Conservation (phyloP, 1,140 invertebrate species). For the Orius insidiosus region DNA sequence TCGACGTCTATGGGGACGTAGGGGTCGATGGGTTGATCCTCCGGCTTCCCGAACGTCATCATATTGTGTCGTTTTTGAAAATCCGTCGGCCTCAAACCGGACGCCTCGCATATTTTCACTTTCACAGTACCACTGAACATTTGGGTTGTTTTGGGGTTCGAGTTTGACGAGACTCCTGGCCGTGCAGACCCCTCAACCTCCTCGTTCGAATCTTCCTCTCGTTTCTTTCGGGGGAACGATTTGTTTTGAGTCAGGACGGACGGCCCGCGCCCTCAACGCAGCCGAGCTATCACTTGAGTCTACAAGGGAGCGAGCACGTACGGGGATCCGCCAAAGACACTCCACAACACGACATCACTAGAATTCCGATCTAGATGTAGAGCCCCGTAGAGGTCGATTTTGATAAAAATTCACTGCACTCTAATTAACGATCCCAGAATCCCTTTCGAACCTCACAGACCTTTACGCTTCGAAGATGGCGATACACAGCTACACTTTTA, state of each 20-base stretch:
- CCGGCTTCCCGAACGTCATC: constrained; percentile 54
- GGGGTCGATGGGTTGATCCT: constrained; percentile 78
- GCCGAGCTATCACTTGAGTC: too few species aligned
- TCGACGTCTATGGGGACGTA: constrained; percentile 95
- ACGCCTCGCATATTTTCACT: constrained; percentile 92
- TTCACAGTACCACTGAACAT: constrained; percentile 95
- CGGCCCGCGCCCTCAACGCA: too few species aligned
- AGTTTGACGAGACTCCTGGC: constrained; percentile 7
- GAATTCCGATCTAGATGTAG: too few species aligned
- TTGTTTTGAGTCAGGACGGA: too few species aligned
- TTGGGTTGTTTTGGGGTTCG: constrained; percentile 20
- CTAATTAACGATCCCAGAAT: constrained; percentile 23
- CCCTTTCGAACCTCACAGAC: too few species aligned
- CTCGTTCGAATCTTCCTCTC: too few species aligned
- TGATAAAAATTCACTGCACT: constrained; percentile 22
- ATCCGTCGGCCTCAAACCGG: constrained; percentile 90
- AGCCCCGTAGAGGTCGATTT: constrained; percentile 27
- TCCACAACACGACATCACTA: constrained; percentile 24
- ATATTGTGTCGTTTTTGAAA: constrained; percentile 79
- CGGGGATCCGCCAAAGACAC: not conserved
- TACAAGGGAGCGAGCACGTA: too few species aligned
- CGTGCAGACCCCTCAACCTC: too few species aligned
- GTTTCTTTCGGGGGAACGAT: too few species aligned
- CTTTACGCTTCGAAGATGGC: too few species aligned
- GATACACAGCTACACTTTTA: too few species aligned